Base-by-base conservation (phyloP, 1,140 invertebrate genomes). In the Cyclina sinensis region DNA sequence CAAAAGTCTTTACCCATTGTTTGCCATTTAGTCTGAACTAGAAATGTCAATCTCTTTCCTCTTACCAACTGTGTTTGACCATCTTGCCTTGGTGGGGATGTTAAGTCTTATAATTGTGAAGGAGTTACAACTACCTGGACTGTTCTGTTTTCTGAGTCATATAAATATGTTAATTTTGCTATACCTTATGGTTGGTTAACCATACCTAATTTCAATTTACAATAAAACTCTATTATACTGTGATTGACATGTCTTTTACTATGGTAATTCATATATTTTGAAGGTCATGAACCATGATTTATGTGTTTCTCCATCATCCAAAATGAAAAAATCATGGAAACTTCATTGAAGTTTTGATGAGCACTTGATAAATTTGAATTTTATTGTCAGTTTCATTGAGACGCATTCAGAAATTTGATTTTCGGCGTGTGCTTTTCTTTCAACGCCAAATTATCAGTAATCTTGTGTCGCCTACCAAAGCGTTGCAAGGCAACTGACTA, bases 251-350 rank as follows among this genome's bases (percentile, higher is more conserved):
- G 5, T 18, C 21, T 9, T 65, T 65, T 30, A 32, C 27, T 2
- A 37, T 21, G 65, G n/a, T 70, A 70, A 70, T 70, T 35, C 65
- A 70, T 70, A 11, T 16, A 5, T 70, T 70, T 14, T 70, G 32
- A 30, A 37, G 65, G 65, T 70, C 65, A 37, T 70, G 65, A 70
- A 70, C 65, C 27, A 70, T 37, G 24, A 70, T 70, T 27, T 70
- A 70, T 70, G 1, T 27, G 24, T 37, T 70, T 70, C 32, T 16
- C 11, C 27, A 27, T 70, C 32, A 30, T 37, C 24, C 5, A 18
- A 35, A 70, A 70, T 11, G 27, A 62, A 18, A n/a, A n/a, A n/a
- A n/a, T n/a, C n/a, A 48, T 11, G 3, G 14, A 14, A 70, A 27
- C 14, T 37, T 4, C 4, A 70, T 30, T 37, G 24, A 37, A 70